These are phyloP conservation scores for Elaphurus davidianus DNA, from an alignment of 2,113 vertebrate species.

Conservation along the genomic window DNA sequence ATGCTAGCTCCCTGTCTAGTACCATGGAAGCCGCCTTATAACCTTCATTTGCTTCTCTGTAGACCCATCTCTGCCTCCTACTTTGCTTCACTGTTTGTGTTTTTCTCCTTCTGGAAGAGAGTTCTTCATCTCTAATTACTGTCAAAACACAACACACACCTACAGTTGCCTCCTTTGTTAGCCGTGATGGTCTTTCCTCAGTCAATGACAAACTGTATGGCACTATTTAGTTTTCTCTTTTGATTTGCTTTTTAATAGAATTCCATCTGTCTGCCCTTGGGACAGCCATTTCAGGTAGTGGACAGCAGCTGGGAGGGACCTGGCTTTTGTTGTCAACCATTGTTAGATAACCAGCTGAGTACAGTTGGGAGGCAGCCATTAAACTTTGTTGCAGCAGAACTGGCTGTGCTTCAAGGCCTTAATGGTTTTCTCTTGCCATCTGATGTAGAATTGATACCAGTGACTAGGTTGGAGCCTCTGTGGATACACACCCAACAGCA, in stretches of 20 bases:
- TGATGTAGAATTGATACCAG: slow-evolving; percentile 14
- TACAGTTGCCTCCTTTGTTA: background rate
- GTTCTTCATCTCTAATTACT: background rate
- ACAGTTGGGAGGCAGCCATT: background rate
- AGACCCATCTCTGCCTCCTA: background rate
- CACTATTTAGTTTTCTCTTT: slow-evolving; percentile 1
- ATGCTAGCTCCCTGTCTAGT: background rate
- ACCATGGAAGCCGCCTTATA: background rate
- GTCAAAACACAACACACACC: background rate
- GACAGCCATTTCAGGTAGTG: background rate
- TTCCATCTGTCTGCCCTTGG: background rate
- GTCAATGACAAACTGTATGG: background rate
- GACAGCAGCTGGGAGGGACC: slow-evolving; percentile 22
- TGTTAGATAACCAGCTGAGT: slow-evolving; percentile 50
- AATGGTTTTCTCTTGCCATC: slow-evolving; percentile 46
- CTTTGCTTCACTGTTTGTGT: background rate
- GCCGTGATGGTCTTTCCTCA: background rate
- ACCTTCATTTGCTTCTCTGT: background rate
- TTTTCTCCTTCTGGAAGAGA: background rate
- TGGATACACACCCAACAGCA: background rate
- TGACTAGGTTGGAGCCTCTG: background rate
- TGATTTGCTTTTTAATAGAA: background rate
- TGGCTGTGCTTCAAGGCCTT: slow-evolving; percentile 27
- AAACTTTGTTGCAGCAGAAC: background rate
- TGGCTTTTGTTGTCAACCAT: slow-evolving; percentile 36